Evolutionary conservation across 2,888 invertebrate genomes (phyloP), one percentile per base, ranked within the genome.

Genomic region (Steinernema scapterisci): DNA sequence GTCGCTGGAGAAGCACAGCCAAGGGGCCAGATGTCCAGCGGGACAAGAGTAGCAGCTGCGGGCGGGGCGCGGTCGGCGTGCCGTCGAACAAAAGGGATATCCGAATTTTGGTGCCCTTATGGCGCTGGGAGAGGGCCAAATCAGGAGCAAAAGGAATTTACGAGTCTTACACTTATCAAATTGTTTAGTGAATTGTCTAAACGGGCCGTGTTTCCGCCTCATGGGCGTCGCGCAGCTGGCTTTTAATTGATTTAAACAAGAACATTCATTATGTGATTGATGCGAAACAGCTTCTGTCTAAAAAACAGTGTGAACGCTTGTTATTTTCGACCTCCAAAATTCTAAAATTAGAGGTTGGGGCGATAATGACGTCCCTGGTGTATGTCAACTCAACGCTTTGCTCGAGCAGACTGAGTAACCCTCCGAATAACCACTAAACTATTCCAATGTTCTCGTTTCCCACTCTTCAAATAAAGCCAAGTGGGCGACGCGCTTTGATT

Each of bases 21-120:
- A 31, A 27, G 9, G 63, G 63, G 31, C 63, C 63, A 63, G 63
- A 63, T 63, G 63, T 63, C 63, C 63, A 63, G 63, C 63, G 63
- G 54, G 38, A 27, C 63, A 23, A 63, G 63, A 16, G 63, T 16
- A 31, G 63, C 63, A 63, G 63, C 63, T 63, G 63, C 38, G 63
- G 38, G 63, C 63, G 63, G 63, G 38, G 1, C 31, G 63, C 63
- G 63, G 63, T 63, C 31, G 63, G 63, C 63, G 27, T 63, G 63
- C 63, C 38, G 27, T 63, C 38, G 31, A 63, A 38, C 63, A 63
- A 63, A 63, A 63, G 63, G 63, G 63, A 63, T 63, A 63, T 63
- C 16, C 16, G 38, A 27, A 63, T 63, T 27, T 63, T 63, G 63
- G 63, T 63, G 38, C 16, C 63, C 63, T 38, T 63, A 63, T 63